Evolutionary conservation across 2,888 invertebrate species (phyloP).

Genomic region (Agonopterix alstromeriana): DNA sequence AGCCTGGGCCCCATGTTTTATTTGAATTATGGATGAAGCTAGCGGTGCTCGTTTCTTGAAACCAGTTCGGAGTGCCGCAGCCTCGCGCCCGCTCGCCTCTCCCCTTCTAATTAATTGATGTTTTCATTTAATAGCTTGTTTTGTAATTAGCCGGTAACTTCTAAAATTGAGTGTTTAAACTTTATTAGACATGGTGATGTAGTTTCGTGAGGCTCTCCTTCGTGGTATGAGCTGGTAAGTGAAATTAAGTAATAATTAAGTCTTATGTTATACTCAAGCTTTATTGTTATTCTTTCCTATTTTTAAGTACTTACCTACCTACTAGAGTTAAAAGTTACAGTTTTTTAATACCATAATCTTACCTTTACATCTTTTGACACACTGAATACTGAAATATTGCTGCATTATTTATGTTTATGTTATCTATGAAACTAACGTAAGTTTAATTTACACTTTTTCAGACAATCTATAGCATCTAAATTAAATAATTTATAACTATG

Average conservation of each 20-base stretch:
- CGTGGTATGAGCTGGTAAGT: conserved; percentile 25
- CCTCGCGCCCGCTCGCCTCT: conserved; percentile 68
- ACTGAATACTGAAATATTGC: too few relatives aligned
- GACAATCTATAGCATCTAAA: too few relatives aligned
- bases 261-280: neutral
- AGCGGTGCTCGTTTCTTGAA: conserved; percentile 55
- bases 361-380: too few relatives aligned
- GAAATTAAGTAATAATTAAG: conserved; percentile 1
- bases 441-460: too few relatives aligned
- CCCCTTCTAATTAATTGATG: conserved; percentile 73
- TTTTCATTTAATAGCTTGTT: conserved; percentile 71
- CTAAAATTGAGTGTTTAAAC: conserved; percentile 59
- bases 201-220: conserved; percentile 17
- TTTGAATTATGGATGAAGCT: conserved; percentile 75
- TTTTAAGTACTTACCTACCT: neutral
- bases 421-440: too few relatives aligned
- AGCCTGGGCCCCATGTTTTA: conserved; percentile 71
- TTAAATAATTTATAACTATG: too few relatives aligned
- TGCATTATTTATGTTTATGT: too few relatives aligned
- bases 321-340: neutral
- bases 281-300: neutral
- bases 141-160: conserved; percentile 62
- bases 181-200: conserved; percentile 49
- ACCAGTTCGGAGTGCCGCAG: conserved; percentile 69
- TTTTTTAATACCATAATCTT: too few relatives aligned